Base-by-base conservation (phyloP, 2,113 vertebrate genomes). In the Prionailurus viverrinus region DNA sequence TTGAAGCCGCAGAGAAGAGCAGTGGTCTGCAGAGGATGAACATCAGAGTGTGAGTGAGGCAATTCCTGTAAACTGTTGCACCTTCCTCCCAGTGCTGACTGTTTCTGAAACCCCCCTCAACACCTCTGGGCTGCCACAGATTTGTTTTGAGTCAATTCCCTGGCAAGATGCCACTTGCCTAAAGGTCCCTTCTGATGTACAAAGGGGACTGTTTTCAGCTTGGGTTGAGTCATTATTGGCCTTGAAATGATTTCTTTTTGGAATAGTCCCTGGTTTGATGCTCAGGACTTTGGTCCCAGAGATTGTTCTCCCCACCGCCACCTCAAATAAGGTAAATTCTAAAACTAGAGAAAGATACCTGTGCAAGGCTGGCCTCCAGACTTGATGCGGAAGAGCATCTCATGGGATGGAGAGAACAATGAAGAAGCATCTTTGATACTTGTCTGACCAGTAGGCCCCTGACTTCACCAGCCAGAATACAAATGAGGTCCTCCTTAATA, bases 91-190 rank as follows among this genome's bases (percentile, higher is more conserved):
- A 0, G 0, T 0, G 21, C 73, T 25, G 87, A 53, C 21, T 79
- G 33, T n/a, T 91, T 90, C 89, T 79, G n/a, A 90, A 97, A 96
- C 88, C 45, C 71, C 53, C 33, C 45, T n/a, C 25, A 78, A 83
- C 7, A n/a, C 84, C 96, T 84, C 89, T 2, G 78, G 29, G 95
- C 63, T 76, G 45, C 63, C 65, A 51, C 39, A 33, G 73, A 69
- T 91, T 85, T 73, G 66, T 78, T 96, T 39, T 89, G 91, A 91
- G 86, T 96, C 94, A 83, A 69, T 73, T 91, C 79, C 83, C 88
- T 97, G 97, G 97, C 95, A 96, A 89, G 53, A 89, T 76, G 76
- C 95, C 97, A 71, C 36, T 94, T 79, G 94, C 73, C 51, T 18
- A 93, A 89, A 92, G 27, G 55, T 79, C 71, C 84, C 80, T 87